A percentile compares a stretch with the other conserved stretches of the same genome.
phyloP scores from a whole-genome alignment of 2,797 vertebrate genomes.

The Hippoglossus hippoglossus region DNA sequence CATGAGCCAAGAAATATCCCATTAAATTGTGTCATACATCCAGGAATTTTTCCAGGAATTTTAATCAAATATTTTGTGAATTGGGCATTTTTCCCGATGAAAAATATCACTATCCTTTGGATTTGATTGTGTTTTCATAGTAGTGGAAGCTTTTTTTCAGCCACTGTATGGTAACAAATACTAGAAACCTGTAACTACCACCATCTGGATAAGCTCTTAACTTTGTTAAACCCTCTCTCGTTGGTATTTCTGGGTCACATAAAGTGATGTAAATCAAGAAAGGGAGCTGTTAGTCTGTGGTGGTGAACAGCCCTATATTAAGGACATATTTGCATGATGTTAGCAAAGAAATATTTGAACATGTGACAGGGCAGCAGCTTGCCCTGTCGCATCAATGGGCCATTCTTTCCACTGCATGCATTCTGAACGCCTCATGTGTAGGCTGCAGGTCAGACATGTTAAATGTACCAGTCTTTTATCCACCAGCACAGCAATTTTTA shows the following conservation, averaged over 20 bases:
- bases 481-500: slow-evolving; percentile 2
- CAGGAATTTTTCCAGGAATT: too few relatives aligned
- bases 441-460: slow-evolving; percentile 17
- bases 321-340: slow-evolving; percentile 14
- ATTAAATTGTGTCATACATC: too few relatives aligned
- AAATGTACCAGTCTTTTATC: slow-evolving; percentile 4
- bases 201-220: too few relatives aligned
- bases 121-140: too few relatives aligned
- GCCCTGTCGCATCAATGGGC: slow-evolving; percentile 22
- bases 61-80: too few relatives aligned
- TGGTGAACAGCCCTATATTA: background rate
- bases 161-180: too few relatives aligned
- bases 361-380: slow-evolving; percentile 17
- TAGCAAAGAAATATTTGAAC: slow-evolving; percentile 31
- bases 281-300: background rate
- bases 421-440: slow-evolving; percentile 4
- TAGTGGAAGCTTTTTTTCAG: too few relatives aligned
- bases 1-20: too few relatives aligned
- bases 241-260: slow-evolving; percentile 10
- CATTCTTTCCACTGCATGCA: slow-evolving; percentile 40
- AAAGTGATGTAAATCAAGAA: background rate
- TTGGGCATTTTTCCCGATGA: too few relatives aligned
- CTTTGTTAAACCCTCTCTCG: background rate
- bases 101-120: too few relatives aligned
- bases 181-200: too few relatives aligned